Evolutionary conservation across 2,113 vertebrate genomes (phyloP).

Genomic region (Corythaixoides concolor): DNA sequence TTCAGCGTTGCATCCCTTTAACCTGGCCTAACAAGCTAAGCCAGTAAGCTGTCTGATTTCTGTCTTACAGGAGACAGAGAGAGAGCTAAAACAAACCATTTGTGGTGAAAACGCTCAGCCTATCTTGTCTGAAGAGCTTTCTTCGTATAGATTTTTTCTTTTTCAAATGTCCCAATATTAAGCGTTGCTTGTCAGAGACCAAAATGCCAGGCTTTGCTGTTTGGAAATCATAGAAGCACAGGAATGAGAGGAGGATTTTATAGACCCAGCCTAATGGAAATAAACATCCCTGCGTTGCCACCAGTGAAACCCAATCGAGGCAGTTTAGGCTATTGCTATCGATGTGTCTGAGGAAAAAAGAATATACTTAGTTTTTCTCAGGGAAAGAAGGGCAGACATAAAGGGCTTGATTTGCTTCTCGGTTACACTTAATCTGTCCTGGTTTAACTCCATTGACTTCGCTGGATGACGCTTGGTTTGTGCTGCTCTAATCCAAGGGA

Average conservation of each 20-base stretch:
- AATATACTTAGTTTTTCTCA: not conserved
- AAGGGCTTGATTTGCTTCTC: conserved; percentile 6
- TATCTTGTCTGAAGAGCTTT: conserved; percentile 75
- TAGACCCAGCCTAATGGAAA: conserved; percentile 65
- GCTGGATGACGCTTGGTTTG: not conserved
- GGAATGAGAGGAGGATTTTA: conserved; percentile 70
- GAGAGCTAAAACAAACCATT: conserved; percentile 79
- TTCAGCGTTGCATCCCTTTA: conserved; percentile 87
- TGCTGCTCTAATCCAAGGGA: not conserved
- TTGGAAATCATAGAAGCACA: conserved; percentile 54
- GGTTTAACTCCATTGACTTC: not conserved
- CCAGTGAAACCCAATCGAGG: conserved; percentile 37
- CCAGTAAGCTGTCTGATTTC: conserved; percentile 91
- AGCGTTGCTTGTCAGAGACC: conserved; percentile 68
- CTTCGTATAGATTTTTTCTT: conserved; percentile 63
- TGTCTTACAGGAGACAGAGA: conserved; percentile 69
- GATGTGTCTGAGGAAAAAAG: conserved; percentile 17
- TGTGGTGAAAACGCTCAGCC: conserved; percentile 62
- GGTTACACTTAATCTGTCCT: conserved; percentile 17
- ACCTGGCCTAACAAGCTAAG: conserved; percentile 93
- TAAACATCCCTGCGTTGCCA: conserved; percentile 59
- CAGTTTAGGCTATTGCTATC: conserved; percentile 49
- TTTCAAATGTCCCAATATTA: conserved; percentile 48
- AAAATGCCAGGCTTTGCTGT: conserved; percentile 70
- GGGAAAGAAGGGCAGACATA: not conserved